phyloP scores from a whole-genome alignment of 2,113 vertebrate genomes.

The Neolamprologus longior region DNA sequence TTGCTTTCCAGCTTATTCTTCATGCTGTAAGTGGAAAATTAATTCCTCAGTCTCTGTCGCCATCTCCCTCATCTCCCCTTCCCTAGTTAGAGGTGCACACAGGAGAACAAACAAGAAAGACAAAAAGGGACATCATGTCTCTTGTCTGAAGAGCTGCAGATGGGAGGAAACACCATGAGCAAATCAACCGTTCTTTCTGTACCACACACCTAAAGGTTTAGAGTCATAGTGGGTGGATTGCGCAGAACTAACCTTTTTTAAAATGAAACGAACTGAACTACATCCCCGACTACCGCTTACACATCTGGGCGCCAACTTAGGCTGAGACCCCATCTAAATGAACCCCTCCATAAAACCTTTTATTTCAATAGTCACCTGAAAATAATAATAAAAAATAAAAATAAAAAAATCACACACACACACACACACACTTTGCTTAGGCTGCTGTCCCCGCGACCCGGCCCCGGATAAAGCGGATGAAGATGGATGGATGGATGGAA shows the following conservation, averaged over 20 bases:
- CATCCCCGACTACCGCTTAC: neutral
- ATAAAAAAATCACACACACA: no score
- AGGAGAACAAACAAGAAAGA: neutral
- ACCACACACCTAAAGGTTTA: neutral
- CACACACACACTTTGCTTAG: no score
- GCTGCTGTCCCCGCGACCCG: no score
- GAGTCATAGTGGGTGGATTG: neutral
- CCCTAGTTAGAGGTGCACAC: neutral
- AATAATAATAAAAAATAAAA: neutral
- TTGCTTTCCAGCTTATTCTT: neutral
- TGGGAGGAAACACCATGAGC: neutral
- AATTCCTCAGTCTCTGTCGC: neutral
- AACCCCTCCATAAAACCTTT: neutral
- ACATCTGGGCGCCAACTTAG: neutral
- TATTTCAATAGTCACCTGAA: neutral
- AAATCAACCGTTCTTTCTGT: neutral
- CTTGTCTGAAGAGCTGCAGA: neutral
- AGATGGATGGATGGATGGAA: no score
- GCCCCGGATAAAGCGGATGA: no score
- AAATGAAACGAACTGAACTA: neutral
- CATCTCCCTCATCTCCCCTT: neutral
- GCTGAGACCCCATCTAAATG: neutral
- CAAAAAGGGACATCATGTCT: neutral
- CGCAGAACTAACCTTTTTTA: neutral
- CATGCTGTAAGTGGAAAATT: neutral